Evolutionary conservation across 2,888 invertebrate species (phyloP).

Genomic region (Lymantria monacha): DNA sequence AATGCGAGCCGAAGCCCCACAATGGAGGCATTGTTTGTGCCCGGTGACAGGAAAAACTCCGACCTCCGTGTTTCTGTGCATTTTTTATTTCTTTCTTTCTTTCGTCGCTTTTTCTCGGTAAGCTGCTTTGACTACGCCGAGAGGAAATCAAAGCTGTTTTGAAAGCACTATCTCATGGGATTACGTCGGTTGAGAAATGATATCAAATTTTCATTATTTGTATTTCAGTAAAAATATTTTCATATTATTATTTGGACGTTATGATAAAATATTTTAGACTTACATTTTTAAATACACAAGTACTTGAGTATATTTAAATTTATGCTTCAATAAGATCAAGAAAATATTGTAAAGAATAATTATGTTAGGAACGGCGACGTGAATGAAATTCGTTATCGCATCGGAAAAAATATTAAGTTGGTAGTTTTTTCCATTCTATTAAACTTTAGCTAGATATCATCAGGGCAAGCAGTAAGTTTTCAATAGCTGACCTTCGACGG

Average conservation of each 20-base stretch:
- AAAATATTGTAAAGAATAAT: too few relatives aligned
- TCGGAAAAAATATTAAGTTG: too few relatives aligned
- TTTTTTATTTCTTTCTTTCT: conserved; percentile 76
- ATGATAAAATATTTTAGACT: too few relatives aligned
- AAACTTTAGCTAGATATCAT: too few relatives aligned
- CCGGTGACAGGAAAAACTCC: conserved; percentile 82
- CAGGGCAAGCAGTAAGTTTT: neutral
- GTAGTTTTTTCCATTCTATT: too few relatives aligned
- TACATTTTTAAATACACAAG: too few relatives aligned
- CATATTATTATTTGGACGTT: neutral
- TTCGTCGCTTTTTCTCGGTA: conserved; percentile 58
- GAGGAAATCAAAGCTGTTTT: conserved; percentile 73
- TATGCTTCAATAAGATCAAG: too few relatives aligned
- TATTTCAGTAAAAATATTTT: neutral
- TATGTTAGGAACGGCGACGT: too few relatives aligned
- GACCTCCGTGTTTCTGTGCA: conserved; percentile 81
- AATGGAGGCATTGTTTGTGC: conserved; percentile 80
- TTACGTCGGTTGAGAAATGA: conserved; percentile 29
- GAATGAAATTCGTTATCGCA: too few relatives aligned
- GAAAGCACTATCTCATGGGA: conserved; percentile 48
- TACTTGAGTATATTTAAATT: too few relatives aligned
- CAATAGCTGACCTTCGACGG: conserved; percentile 10
- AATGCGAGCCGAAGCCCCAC: conserved; percentile 50
- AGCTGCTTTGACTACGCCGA: conserved; percentile 69
- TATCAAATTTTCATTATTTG: conserved; percentile 30